phyloP scores from a whole-genome alignment of 2,888 invertebrate genomes.

The Tachystola acroxantha region DNA sequence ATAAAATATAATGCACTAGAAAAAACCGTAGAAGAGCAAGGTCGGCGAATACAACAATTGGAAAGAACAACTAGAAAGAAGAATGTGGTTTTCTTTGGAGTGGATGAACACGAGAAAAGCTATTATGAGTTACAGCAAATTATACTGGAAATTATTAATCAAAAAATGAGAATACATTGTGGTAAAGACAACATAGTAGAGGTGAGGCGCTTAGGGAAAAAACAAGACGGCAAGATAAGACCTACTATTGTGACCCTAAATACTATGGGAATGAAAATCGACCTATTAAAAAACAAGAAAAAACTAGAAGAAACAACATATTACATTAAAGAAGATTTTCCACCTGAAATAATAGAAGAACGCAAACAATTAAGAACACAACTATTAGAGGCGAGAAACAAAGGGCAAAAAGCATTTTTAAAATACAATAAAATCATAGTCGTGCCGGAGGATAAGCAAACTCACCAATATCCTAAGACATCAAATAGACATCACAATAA shows the following conservation, averaged over 20 bases:
- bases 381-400: conserved; percentile 9
- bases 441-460: not conserved
- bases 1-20: not conserved
- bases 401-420: conserved; percentile 9
- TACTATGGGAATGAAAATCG: conserved; percentile 9
- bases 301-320: conserved; percentile 4
- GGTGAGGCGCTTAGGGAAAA: not conserved
- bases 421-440: conserved; percentile 14
- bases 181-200: conserved; percentile 9
- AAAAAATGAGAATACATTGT: conserved; percentile 12
- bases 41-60: not conserved
- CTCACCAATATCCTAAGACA: not conserved
- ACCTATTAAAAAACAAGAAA: conserved; percentile 14
- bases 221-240: conserved; percentile 4
- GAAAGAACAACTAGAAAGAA: not conserved
- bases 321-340: conserved; percentile 13
- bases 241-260: conserved; percentile 5
- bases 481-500: not conserved
- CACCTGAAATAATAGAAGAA: conserved; percentile 8
- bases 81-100: conserved; percentile 6
- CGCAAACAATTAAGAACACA: conserved; percentile 10
- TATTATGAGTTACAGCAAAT: conserved; percentile 26
- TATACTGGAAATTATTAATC: conserved; percentile 19
- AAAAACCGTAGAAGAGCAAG: not conserved
- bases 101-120: conserved; percentile 16